phyloP scores from a whole-genome alignment of 2,113 vertebrate species.

The Lepus timidus region DNA sequence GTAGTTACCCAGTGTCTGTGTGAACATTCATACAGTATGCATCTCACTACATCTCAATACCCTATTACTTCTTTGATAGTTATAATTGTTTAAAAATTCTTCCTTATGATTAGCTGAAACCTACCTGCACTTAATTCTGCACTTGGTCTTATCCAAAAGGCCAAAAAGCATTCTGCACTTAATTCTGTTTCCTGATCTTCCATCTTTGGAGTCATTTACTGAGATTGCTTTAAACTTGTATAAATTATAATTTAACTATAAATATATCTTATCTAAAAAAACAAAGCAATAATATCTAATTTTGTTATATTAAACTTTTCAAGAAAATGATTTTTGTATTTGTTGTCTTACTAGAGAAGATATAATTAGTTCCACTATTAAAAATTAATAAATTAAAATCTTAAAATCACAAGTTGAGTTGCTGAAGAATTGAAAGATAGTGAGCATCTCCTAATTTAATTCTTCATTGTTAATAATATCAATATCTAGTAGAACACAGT shows the following conservation, averaged over 20 bases:
- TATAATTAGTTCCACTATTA: background rate
- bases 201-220: background rate
- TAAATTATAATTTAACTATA: background rate
- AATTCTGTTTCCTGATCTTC: background rate
- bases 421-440: background rate
- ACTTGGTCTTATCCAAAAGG: too few species aligned
- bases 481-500: background rate
- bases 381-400: background rate
- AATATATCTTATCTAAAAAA: background rate
- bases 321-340: slow-evolving; percentile 1
- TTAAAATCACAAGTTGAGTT: background rate
- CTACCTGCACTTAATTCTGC: background rate
- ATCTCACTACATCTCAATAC: background rate
- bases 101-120: background rate
- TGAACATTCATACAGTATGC: background rate
- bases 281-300: background rate
- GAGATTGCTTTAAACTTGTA: background rate
- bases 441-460: background rate
- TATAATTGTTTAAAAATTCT: background rate
- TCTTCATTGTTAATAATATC: background rate
- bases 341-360: background rate
- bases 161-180: background rate
- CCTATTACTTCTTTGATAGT: background rate
- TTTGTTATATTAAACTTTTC: background rate
- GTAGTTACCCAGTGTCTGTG: background rate